These are phyloP conservation scores for Trachurus trachurus DNA, from an alignment of 2,797 vertebrate genomes.

Conservation along the genomic window DNA sequence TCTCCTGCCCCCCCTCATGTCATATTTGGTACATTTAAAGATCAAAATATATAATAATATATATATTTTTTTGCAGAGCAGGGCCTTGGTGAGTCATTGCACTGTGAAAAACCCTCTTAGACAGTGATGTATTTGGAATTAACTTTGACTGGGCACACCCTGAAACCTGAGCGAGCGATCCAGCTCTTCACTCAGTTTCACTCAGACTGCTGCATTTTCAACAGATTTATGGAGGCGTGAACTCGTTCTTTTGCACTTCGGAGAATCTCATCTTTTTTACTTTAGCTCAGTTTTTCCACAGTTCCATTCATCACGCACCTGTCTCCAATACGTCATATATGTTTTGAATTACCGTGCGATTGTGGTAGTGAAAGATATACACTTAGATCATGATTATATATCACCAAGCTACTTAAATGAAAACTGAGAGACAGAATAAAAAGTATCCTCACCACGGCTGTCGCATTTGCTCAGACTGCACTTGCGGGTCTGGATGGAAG, in stretches of 20 bases:
- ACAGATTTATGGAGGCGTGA: constrained; percentile 58
- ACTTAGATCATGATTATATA: constrained; percentile 30
- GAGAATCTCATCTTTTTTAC: constrained; percentile 41
- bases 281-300: constrained; percentile 50
- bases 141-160: constrained; percentile 66
- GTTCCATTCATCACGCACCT: constrained; percentile 37
- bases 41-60: too few relatives aligned
- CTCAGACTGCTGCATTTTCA: constrained; percentile 50
- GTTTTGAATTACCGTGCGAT: constrained; percentile 30
- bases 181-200: constrained; percentile 48
- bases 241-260: constrained; percentile 40
- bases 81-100: constrained; percentile 59
- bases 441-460: constrained; percentile 90
- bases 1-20: constrained; percentile 14
- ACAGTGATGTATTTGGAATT: constrained; percentile 62
- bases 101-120: constrained; percentile 55
- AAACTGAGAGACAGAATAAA: constrained; percentile 14
- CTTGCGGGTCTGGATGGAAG: constrained; percentile 96
- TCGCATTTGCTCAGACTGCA: constrained; percentile 96
- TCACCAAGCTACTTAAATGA: constrained; percentile 7
- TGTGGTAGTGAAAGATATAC: constrained; percentile 5
- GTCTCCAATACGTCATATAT: constrained; percentile 46
- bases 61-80: constrained; percentile 41
- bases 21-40: constrained; percentile 14
- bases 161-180: constrained; percentile 43